Percentiles rank a stretch among this genome's conserved stretches.
phyloP scores from a whole-genome alignment of 2,888 invertebrate genomes.

The Ectobius pallidus region DNA sequence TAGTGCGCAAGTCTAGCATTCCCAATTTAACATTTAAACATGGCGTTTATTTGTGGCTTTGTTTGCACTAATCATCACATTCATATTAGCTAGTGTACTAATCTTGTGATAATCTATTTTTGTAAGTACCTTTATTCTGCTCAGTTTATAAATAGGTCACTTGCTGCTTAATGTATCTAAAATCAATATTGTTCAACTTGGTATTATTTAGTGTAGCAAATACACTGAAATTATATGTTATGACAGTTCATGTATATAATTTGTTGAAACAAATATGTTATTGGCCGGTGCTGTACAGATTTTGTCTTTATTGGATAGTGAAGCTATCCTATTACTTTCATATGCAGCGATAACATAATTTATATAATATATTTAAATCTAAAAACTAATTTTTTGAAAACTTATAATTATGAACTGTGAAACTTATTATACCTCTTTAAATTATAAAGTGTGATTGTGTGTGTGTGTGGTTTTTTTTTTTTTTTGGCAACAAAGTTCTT shows the following conservation, averaged over 20 bases:
- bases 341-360: too few relatives aligned
- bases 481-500: too few relatives aligned
- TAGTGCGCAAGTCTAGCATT: neutral
- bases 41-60: neutral
- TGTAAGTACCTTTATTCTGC: constrained; percentile 20
- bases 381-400: too few relatives aligned
- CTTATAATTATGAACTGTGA: too few relatives aligned
- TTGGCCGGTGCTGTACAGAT: neutral
- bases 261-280: neutral
- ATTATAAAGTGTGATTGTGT: too few relatives aligned
- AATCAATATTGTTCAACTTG: neutral
- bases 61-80: neutral
- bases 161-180: neutral
- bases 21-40: neutral
- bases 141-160: neutral
- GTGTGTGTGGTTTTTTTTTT: too few relatives aligned
- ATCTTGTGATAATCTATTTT: constrained; percentile 23
- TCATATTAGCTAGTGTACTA: constrained; percentile 2
- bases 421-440: too few relatives aligned
- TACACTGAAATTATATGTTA: neutral
- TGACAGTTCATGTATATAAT: neutral
- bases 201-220: neutral
- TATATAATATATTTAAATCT: too few relatives aligned
- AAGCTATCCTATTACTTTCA: too few relatives aligned
- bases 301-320: neutral